Evolutionary conservation across 1,140 invertebrate genomes (phyloP), one percentile per base, ranked within the genome.

Genomic region (Andricus grossulariae): DNA sequence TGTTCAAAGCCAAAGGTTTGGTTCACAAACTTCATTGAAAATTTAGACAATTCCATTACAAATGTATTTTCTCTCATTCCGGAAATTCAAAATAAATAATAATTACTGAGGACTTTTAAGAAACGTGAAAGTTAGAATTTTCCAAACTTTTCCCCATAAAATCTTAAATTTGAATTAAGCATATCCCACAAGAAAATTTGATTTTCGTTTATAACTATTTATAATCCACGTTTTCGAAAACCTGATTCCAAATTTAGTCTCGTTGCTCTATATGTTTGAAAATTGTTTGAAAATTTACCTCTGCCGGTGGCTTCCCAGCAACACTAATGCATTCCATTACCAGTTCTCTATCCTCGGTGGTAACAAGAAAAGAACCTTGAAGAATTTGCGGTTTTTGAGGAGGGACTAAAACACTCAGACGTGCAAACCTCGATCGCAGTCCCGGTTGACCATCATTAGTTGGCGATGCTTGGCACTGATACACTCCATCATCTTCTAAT

Each of bases 261-360:
- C 10, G 50, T 80, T 25, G 78, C 11, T 77, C 57, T 7, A 16
- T 19, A 73, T 32, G 71, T 19, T 50, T 12, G 10, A n/a, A 71
- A 55, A 50, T 71, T 71, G 57, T 81, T 74, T 73, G 73, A 19
- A 50, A 52, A 57, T 93, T 94, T 93, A 96, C 96, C 94, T 97
- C 96, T 13, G 97, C 97, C 0, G 97, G 95, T 18, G 98, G 98
- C 89, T 98, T 98, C 55, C 97, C 97, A 25, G 95, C 97, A 75
- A 94, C 92, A 77, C 97, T 98, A 49, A 97, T 93, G 90, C 98
- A 99, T 84, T 97, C 97, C 85, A 99, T 92, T 88, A 97, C 96
- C 71, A 98, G 95, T 84, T 96, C 95, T 79, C 95, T 94, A 89
- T 98, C 97, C 88, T 98, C 97, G 1, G 96, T 97, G 49, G 96